Percentiles rank a stretch among this genome's conserved stretches.
Conservation (phyloP, 2,797 vertebrate genomes). For the Malacoraja senta region DNA sequence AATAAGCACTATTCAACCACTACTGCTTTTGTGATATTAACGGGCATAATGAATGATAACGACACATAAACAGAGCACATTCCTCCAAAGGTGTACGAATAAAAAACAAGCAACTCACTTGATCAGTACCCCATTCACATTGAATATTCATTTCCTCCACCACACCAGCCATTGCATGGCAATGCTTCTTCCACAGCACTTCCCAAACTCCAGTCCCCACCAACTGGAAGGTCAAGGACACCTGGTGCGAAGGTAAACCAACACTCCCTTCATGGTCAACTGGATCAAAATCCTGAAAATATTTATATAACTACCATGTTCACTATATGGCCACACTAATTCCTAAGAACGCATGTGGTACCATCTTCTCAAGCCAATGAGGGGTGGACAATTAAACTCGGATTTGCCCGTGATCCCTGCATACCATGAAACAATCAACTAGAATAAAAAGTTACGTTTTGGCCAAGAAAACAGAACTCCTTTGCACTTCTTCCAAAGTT, state of each 20-base stretch:
- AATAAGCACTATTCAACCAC: slow-evolving; percentile 34
- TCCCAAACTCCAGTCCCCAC: too few relatives aligned
- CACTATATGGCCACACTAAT: not conserved
- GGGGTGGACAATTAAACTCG: not conserved
- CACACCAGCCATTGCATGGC: too few relatives aligned
- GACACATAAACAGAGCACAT: not conserved
- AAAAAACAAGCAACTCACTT: too few relatives aligned
- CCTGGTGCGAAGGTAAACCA: too few relatives aligned
- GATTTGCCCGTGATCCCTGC: too few relatives aligned
- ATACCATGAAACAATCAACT: not conserved
- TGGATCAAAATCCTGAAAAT: not conserved
- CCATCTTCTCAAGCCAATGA: not conserved
- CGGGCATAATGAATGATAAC: not conserved
- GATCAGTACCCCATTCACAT: too few relatives aligned
- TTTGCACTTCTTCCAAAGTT: not conserved
- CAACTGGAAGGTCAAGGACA: too few relatives aligned
- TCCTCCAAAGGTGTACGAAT: not conserved
- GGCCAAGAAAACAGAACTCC: not conserved
- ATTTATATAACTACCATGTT: not conserved
- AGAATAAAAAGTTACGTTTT: not conserved
- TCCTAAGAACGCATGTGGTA: not conserved
- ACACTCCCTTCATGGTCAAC: not conserved
- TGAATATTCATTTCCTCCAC: too few relatives aligned
- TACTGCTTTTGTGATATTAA: not conserved
- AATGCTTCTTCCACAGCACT: too few relatives aligned